phyloP scores from a whole-genome alignment of 2,797 vertebrate species.

The Xiphophorus birchmanni region DNA sequence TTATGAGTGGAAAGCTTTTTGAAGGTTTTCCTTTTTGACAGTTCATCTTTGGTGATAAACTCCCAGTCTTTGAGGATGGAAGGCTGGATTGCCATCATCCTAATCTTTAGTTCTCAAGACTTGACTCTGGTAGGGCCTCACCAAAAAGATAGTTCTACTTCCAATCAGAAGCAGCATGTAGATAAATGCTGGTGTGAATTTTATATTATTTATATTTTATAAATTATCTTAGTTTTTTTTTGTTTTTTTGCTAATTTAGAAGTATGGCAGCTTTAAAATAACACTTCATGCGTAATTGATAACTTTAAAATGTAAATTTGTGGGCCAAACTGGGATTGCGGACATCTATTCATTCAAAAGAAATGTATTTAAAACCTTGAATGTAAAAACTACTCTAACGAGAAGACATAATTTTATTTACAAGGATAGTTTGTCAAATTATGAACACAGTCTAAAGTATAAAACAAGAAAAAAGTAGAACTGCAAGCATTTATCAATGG shows the following conservation, averaged over 20 bases:
- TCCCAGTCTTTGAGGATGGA: not conserved
- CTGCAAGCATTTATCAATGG: no score
- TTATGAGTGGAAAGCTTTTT: not conserved
- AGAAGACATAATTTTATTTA: not conserved
- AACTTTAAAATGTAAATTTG: not conserved
- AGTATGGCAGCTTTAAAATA: not conserved
- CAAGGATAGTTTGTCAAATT: not conserved
- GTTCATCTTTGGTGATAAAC: not conserved
- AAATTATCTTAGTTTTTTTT: not conserved
- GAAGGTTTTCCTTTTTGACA: not conserved
- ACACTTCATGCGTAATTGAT: not conserved
- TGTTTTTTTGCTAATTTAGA: not conserved
- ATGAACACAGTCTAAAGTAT: not conserved
- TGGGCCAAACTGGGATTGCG: not conserved
- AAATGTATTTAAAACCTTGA: not conserved
- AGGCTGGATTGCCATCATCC: not conserved
- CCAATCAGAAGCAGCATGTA: not conserved
- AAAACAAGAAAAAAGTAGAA: not conserved
- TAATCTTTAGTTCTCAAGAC: not conserved
- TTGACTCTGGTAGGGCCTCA: not conserved
- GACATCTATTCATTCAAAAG: not conserved
- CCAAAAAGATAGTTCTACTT: not conserved
- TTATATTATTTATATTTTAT: not conserved
- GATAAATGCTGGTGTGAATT: not conserved
- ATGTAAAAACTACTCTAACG: not conserved